Evolutionary conservation across 1,140 invertebrate genomes (phyloP).

Genomic region (Bemisia tabaci): DNA sequence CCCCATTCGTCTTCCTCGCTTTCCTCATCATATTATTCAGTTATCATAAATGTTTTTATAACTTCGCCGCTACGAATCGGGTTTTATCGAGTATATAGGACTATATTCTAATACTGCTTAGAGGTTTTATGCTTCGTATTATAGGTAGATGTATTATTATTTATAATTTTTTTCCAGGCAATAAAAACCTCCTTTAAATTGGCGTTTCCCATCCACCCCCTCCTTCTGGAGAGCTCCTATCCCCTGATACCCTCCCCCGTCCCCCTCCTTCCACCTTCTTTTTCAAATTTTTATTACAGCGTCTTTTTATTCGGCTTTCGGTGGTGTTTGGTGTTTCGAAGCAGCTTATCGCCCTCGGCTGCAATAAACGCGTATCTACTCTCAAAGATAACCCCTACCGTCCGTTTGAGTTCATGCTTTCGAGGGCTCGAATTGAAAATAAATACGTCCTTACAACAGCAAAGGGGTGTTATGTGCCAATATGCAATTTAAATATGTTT

Average conservation of each 20-base stretch:
- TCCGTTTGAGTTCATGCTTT: no score
- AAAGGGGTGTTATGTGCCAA: no score
- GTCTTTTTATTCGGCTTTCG: not conserved
- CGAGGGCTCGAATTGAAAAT: no score
- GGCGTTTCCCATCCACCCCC: not conserved
- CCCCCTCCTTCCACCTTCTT: not conserved
- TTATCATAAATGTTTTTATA: constrained; percentile 1
- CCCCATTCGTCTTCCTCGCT: not conserved
- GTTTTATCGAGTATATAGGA: not conserved
- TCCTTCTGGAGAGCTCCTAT: not conserved
- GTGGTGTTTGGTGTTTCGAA: not conserved
- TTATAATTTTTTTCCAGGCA: not conserved
- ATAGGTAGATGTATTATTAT: constrained; percentile 1
- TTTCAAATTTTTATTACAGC: not conserved
- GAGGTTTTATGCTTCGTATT: not conserved
- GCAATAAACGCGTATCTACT: no score
- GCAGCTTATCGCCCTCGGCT: no score
- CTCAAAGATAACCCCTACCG: no score
- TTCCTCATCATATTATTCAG: not conserved
- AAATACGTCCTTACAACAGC: no score
- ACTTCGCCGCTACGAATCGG: not conserved
- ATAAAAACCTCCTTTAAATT: not conserved
- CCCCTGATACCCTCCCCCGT: not conserved
- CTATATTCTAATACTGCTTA: not conserved
- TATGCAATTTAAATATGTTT: not conserved